Evolutionary conservation across 1,140 invertebrate genomes (phyloP).

Genomic region (Nylanderia fulva): DNA sequence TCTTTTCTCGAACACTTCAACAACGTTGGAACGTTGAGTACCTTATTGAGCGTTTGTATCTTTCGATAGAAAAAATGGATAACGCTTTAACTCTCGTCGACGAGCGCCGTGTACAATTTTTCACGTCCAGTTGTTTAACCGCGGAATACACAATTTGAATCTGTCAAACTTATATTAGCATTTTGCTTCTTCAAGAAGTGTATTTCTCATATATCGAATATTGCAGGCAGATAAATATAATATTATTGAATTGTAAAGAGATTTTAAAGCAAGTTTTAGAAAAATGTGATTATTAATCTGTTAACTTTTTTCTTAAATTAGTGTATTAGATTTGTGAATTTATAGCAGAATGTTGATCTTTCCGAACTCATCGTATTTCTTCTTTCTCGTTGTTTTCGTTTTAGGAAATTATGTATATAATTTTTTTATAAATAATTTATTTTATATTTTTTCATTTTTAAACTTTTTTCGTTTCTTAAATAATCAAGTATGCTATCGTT

Average conservation of each 20-base stretch:
- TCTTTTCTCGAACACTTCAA: slow-evolving; percentile 6
- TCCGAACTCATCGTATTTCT: background rate
- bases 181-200: slow-evolving; percentile 7
- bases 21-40: slow-evolving; percentile 20
- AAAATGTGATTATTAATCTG: background rate
- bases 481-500: background rate
- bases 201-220: background rate
- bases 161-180: slow-evolving; percentile 22
- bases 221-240: background rate
- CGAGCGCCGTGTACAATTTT: slow-evolving; percentile 33
- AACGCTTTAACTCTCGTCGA: slow-evolving; percentile 28
- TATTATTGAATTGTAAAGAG: background rate
- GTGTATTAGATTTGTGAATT: background rate
- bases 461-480: background rate
- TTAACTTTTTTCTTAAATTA: slow-evolving; percentile 1
- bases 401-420: background rate
- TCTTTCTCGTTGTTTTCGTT: background rate
- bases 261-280: background rate
- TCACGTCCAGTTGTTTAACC: slow-evolving; percentile 36
- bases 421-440: background rate
- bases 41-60: slow-evolving; percentile 22
- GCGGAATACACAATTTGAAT: background rate
- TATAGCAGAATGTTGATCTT: background rate
- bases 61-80: slow-evolving; percentile 31
- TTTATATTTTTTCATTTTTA: background rate